Base-by-base conservation (phyloP, 2,797 vertebrate genomes). In the Malurus splendens region DNA sequence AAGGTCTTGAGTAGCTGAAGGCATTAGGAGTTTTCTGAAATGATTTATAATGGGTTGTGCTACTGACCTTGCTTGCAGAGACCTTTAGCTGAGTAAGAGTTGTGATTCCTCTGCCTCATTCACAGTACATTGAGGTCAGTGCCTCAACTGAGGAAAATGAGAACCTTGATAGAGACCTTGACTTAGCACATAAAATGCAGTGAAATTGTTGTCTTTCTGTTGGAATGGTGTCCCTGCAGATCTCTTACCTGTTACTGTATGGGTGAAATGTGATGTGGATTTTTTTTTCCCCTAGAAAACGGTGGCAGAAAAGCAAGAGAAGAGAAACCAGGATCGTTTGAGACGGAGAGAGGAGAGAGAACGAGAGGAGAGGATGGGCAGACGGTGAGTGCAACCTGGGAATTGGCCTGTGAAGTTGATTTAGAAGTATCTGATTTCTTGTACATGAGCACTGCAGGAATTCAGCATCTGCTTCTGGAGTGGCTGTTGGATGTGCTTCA, bases 271-370 rank as follows among this genome's bases (percentile, higher is more conserved):
- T 0, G 7, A 15, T 54, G 38, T 67, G 33, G 64, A 32, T 30
- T 65, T 44, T 36, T 33, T 72, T 39, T 5, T 65, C 32, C 61
- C 12, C 39, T 95, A 99, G 99, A 99, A 99, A 99, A 99, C 98
- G 6, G 99, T 99, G 72, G 98, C 98, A 32, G 98, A 99, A 83
- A 99, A 99, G 94, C 99, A 99, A 91, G 99, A 99, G 97, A 98
- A 98, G 93, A 98, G 99, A 87, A 99, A 99, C 96, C 99, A 99
- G 95, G 99, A 99, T 89, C 98, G 99, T 57, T 93, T 99, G 95
- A 98, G 98, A 95, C 97, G 98, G 94, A 97, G 99, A 94, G 99
- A 99, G 96, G 99, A 99, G 93, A 95, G 98, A 39, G 99, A 99
- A 90, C 98, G 98, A 59, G 99, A 99, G 89, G 98, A 99, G 85